Percentiles rank a stretch among this genome's conserved stretches.
phyloP scores from a whole-genome alignment of 2,797 vertebrate species.

The Betta splendens region DNA sequence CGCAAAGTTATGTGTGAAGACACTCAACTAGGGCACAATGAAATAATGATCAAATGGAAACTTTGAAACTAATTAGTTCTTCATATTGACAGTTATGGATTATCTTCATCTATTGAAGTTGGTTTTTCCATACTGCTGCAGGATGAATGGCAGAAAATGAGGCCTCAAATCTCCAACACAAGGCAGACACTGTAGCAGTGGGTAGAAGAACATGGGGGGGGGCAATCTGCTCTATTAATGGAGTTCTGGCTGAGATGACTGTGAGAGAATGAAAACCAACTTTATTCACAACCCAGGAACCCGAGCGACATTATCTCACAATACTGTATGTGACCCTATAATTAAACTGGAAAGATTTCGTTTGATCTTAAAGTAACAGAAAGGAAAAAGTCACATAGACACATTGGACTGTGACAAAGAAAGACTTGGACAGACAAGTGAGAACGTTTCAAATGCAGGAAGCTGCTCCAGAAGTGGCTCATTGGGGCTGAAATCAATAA shows the following conservation, averaged over 20 bases:
- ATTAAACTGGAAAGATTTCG: background rate
- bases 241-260: constrained; percentile 26
- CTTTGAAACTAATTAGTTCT: constrained; percentile 41
- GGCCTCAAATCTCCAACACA: constrained; percentile 6
- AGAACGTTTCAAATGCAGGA: background rate
- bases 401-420: constrained; percentile 17
- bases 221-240: constrained; percentile 36
- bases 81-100: constrained; percentile 49
- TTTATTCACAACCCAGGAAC: constrained; percentile 14
- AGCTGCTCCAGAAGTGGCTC: constrained; percentile 16
- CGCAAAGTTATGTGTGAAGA: constrained; percentile 16
- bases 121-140: constrained; percentile 31
- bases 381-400: background rate
- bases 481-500: constrained; percentile 31
- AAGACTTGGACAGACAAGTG: constrained; percentile 25
- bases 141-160: constrained; percentile 47
- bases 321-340: background rate
- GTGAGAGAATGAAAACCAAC: background rate
- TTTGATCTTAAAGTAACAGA: constrained; percentile 9
- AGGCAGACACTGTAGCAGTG: constrained; percentile 5
- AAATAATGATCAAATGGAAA: constrained; percentile 55
- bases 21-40: constrained; percentile 44
- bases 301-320: background rate
- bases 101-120: constrained; percentile 61
- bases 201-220: constrained; percentile 24